These are phyloP conservation scores for Meandrina meandrites DNA, from an alignment of 92 coral and sea anemone species.

Conservation along the genomic window DNA sequence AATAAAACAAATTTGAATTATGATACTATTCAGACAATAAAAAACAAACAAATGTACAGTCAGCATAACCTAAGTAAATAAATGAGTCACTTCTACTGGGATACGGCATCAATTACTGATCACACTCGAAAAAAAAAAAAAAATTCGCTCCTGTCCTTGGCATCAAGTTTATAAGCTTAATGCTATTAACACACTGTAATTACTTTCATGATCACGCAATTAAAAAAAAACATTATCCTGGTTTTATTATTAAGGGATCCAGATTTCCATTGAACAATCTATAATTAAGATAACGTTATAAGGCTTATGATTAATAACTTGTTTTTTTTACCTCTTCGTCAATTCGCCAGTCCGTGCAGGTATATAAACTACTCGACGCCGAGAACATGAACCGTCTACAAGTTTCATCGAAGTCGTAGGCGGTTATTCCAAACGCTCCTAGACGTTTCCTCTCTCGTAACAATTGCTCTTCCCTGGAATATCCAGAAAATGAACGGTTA, in stretches of 20 bases:
- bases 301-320: neutral
- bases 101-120: neutral
- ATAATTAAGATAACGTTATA: neutral
- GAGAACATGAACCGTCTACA: constrained; percentile 88
- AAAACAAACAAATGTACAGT: neutral
- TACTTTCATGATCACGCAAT: neutral
- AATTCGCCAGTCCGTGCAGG: constrained; percentile 73
- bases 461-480: constrained; percentile 92
- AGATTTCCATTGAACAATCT: neutral
- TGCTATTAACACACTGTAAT: neutral
- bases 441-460: constrained; percentile 90
- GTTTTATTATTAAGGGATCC: neutral
- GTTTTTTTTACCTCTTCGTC: constrained; percentile 37
- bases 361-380: constrained; percentile 85
- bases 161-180: neutral
- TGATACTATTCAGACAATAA: neutral
- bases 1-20: neutral
- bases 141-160: neutral
- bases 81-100: neutral
- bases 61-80: neutral
- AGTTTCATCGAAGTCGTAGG: constrained; percentile 87
- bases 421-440: constrained; percentile 96
- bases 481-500: constrained; percentile 84
- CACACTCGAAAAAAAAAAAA: neutral
- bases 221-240: no score